Percentiles rank a stretch among this genome's conserved stretches.
phyloP scores from a whole-genome alignment of 2,113 vertebrate species.

The Pelodiscus sinensis region DNA sequence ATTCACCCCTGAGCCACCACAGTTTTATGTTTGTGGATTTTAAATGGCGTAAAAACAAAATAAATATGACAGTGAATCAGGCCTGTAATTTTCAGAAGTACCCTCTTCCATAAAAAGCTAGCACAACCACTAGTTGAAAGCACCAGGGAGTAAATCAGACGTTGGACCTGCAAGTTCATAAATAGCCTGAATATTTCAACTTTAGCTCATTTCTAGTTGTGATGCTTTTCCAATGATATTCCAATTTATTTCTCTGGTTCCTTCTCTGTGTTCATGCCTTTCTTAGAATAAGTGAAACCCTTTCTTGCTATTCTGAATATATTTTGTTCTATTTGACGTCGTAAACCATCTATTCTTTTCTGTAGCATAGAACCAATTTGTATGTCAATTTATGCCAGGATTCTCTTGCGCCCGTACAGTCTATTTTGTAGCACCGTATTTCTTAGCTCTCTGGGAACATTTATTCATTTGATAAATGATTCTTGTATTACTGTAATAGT shows the following conservation, averaged over 20 bases:
- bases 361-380: slow-evolving; percentile 4
- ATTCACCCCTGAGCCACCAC: not conserved
- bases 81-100: not conserved
- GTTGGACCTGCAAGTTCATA: not conserved
- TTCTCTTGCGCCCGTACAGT: not conserved
- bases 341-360: not conserved
- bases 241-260: not conserved
- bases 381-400: not conserved
- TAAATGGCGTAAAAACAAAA: not conserved
- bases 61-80: not conserved
- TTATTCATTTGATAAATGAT: not conserved
- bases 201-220: not conserved
- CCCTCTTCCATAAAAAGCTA: not conserved
- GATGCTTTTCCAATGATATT: not conserved
- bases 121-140: not conserved
- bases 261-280: not conserved
- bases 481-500: not conserved
- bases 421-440: not conserved
- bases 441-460: not conserved
- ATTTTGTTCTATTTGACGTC: slow-evolving; percentile 10
- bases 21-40: not conserved
- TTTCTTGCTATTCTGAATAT: slow-evolving; percentile 1
- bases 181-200: not conserved
- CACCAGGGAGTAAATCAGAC: not conserved
- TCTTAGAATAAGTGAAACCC: not conserved